Conservation (phyloP, 2,797 vertebrate species). For the Sparus aurata region DNA sequence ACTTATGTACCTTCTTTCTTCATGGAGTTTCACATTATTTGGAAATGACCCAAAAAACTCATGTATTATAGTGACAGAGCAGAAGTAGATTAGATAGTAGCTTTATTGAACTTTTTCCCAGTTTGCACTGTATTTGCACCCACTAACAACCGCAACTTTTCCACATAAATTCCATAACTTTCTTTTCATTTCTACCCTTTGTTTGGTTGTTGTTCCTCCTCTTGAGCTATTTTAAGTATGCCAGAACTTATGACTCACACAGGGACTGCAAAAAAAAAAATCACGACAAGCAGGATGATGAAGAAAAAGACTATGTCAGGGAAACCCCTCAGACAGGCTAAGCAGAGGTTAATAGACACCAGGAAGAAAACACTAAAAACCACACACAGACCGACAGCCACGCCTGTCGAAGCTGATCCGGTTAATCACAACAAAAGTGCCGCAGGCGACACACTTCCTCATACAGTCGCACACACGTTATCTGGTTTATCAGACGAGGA, state of each 20-base stretch:
- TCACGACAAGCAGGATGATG: background rate
- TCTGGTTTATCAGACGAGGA: conserved; percentile 2
- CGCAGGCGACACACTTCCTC: conserved; percentile 17
- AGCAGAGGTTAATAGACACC: background rate
- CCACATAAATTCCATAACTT: background rate
- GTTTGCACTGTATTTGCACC: too few relatives aligned
- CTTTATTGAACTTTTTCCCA: background rate
- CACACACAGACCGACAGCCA: background rate
- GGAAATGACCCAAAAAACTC: background rate
- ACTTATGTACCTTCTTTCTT: too few relatives aligned
- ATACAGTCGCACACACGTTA: background rate
- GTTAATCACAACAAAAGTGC: background rate
- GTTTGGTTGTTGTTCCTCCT: background rate
- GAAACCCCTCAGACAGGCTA: conserved; percentile 27
- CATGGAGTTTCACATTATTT: background rate
- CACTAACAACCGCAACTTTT: too few relatives aligned
- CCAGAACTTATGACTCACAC: background rate
- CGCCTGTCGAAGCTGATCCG: background rate
- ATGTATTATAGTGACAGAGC: too few relatives aligned
- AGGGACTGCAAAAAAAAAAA: background rate
- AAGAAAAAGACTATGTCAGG: background rate
- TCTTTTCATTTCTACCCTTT: background rate
- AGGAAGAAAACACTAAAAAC: background rate
- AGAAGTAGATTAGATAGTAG: too few relatives aligned
- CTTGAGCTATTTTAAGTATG: background rate